Evolutionary conservation across 2,113 vertebrate species (phyloP).

Genomic region (Pimephales promelas): DNA sequence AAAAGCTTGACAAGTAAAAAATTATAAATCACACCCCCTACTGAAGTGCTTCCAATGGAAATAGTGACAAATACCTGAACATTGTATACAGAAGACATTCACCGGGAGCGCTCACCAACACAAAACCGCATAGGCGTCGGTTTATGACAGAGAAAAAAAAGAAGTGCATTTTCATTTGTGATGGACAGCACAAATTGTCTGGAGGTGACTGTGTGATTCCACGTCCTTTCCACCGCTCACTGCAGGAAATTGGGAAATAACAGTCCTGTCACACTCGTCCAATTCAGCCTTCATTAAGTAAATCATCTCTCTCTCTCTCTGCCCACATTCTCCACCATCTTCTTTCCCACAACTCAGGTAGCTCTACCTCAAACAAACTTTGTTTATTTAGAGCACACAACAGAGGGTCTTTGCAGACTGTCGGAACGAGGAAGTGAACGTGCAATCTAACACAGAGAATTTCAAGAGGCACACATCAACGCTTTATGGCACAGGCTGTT

Average conservation of each 20-base stretch:
- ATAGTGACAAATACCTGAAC: conserved; percentile 7
- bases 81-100: conserved; percentile 17
- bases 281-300: conserved; percentile 49
- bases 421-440: not conserved
- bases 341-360: not conserved
- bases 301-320: conserved; percentile 45
- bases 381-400: conserved; percentile 25
- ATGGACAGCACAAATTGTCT: conserved; percentile 56
- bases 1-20: not conserved
- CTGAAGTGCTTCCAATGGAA: conserved; percentile 2
- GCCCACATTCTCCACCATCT: conserved; percentile 6
- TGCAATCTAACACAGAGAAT: conserved; percentile 3
- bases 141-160: conserved; percentile 30
- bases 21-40: not conserved
- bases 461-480: not conserved
- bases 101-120: not conserved
- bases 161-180: conserved; percentile 32
- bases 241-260: conserved; percentile 53
- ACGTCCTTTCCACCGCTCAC: conserved; percentile 38
- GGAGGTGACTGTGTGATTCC: conserved; percentile 49
- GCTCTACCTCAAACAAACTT: conserved; percentile 33
- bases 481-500: not conserved
- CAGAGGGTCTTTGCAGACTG: not conserved
- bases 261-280: conserved; percentile 50
- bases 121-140: not conserved